Percentiles rank a stretch among this genome's conserved stretches.
phyloP scores from a whole-genome alignment of 37 sponge, comb jelly and placozoan species.

The Diacarnus erythraeanus region DNA sequence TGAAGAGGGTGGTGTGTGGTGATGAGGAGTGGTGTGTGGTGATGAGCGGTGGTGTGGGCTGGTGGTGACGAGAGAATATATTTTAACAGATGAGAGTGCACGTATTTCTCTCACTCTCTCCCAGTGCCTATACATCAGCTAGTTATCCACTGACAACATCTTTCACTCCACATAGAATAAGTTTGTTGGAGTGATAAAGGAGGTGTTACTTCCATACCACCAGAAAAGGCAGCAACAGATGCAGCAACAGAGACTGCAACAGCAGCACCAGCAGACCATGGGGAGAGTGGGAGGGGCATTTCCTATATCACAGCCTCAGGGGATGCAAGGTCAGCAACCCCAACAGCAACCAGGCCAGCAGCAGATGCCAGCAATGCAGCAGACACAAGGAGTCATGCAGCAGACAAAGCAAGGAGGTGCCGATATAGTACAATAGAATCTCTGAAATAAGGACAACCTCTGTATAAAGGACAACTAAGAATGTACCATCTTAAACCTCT shows the following conservation, averaged over 20 bases:
- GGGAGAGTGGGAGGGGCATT: neutral
- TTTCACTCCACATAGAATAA: conserved; percentile 15
- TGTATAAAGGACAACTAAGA: neutral
- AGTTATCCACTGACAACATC: neutral
- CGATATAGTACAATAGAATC: neutral
- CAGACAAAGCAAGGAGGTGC: neutral
- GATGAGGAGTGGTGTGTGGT: no score
- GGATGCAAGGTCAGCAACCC: neutral
- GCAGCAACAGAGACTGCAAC: conserved; percentile 14
- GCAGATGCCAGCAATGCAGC: conserved; percentile 10
- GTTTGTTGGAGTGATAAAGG: conserved; percentile 44
- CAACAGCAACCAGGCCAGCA: conserved; percentile 19
- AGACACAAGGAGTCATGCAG: conserved; percentile 5
- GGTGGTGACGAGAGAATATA: no score
- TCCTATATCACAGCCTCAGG: neutral
- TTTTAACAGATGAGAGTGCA: neutral
- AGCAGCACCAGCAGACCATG: neutral
- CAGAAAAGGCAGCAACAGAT: conserved; percentile 13
- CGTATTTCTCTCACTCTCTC: neutral
- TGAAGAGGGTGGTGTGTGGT: no score
- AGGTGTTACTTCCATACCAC: conserved; percentile 3
- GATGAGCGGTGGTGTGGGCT: no score
- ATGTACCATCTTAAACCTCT: no score
- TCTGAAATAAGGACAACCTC: neutral
- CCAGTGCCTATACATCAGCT: neutral